A percentile compares a stretch with the other conserved stretches of the same genome.
These are phyloP conservation scores for Salvator merianae DNA, from an alignment of 2,113 vertebrate species.

Conservation along the genomic window DNA sequence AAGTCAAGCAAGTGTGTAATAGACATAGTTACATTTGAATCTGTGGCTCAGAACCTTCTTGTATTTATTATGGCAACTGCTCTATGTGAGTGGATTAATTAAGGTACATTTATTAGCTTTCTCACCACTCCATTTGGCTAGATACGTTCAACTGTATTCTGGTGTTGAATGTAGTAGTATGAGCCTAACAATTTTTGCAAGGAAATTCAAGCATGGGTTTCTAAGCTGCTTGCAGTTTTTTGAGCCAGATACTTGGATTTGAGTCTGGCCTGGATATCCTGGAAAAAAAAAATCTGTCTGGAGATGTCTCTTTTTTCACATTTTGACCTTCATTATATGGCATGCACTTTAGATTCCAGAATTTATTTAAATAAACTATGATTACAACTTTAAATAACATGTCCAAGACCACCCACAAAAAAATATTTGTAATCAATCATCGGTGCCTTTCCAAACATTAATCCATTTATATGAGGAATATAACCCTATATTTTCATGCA, in stretches of 20 bases:
- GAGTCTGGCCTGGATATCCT: too few relatives aligned
- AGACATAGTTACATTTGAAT: not conserved
- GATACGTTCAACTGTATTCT: not conserved
- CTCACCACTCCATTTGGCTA: not conserved
- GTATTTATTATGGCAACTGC: not conserved
- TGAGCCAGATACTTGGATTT: not conserved
- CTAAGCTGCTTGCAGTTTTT: not conserved
- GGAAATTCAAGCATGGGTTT: not conserved
- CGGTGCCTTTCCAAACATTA: too few relatives aligned
- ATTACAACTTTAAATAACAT: too few relatives aligned
- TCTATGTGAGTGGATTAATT: not conserved
- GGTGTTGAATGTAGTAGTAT: not conserved
- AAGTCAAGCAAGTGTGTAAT: not conserved
- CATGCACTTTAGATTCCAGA: too few relatives aligned
- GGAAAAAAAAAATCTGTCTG: not conserved
- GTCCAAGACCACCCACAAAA: too few relatives aligned
- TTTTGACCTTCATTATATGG: too few relatives aligned
- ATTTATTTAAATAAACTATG: too few relatives aligned
- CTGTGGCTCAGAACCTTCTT: not conserved
- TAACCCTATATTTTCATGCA: too few relatives aligned
- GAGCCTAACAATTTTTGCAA: not conserved
- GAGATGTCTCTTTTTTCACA: not conserved
- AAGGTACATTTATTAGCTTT: not conserved
- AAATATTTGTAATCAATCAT: too few relatives aligned
- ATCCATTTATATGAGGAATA: too few relatives aligned